phyloP scores from a whole-genome alignment of 2,888 invertebrate genomes.

The Scaptomyza flava region DNA sequence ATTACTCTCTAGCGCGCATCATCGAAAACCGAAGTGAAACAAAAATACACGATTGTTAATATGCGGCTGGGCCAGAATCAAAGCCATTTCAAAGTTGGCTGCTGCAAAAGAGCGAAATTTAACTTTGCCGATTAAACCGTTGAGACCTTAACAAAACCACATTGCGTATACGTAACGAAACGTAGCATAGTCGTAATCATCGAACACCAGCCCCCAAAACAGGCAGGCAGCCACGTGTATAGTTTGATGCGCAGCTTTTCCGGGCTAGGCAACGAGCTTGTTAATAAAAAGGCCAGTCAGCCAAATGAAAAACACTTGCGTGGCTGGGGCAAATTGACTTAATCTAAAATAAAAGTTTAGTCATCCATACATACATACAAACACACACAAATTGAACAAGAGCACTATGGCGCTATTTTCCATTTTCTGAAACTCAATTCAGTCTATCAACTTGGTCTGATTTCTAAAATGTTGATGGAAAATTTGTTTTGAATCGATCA shows the following conservation, averaged over 20 bases:
- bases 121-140: constrained; percentile 77
- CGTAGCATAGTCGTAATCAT: constrained; percentile 57
- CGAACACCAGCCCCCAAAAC: constrained; percentile 22
- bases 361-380: constrained; percentile 38
- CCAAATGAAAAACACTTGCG: constrained; percentile 73
- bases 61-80: constrained; percentile 57
- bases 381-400: constrained; percentile 21
- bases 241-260: constrained; percentile 60
- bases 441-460: too few relatives aligned
- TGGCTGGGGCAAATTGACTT: constrained; percentile 72
- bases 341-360: constrained; percentile 80
- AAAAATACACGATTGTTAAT: constrained; percentile 34
- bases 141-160: constrained; percentile 53
- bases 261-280: constrained; percentile 46
- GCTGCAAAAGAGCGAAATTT: constrained; percentile 70
- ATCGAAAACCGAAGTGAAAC: constrained; percentile 14
- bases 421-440: too few relatives aligned
- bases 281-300: constrained; percentile 71
- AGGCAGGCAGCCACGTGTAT: constrained; percentile 36
- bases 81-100: constrained; percentile 44
- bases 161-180: constrained; percentile 56
- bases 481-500: too few relatives aligned
- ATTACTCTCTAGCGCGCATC: constrained; percentile 50
- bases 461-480: too few relatives aligned
- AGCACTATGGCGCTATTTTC: too few relatives aligned